Evolutionary conservation across 2,888 invertebrate species (phyloP).

Genomic region (Eucera pruinosa): DNA sequence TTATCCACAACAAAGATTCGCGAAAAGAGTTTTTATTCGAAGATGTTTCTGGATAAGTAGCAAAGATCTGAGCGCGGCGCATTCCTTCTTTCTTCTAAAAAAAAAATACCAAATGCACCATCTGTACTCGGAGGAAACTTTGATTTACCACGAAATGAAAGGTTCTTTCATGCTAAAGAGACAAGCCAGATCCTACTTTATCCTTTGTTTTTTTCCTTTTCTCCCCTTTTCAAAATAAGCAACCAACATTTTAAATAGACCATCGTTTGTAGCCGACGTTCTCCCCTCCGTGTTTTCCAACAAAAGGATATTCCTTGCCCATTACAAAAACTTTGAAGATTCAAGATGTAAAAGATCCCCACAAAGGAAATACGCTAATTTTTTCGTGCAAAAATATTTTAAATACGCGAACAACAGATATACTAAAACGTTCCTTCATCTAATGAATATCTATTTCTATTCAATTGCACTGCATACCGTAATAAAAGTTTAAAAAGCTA

Average conservation of each 20-base stretch:
- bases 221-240: constrained; percentile 31
- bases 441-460: too few species aligned
- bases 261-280: constrained; percentile 21
- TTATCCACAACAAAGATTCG: constrained; percentile 36
- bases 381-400: too few species aligned
- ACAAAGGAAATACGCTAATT: background rate
- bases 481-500: too few species aligned
- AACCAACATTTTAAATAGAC: constrained; percentile 44
- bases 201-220: constrained; percentile 28
- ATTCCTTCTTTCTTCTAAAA: constrained; percentile 39
- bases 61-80: constrained; percentile 38
- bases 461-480: too few species aligned
- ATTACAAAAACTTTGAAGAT: constrained; percentile 13
- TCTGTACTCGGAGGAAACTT: constrained; percentile 40
- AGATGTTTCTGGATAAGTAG: constrained; percentile 40
- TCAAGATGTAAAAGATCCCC: background rate
- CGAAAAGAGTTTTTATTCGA: constrained; percentile 43
- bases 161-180: constrained; percentile 44
- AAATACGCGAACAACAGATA: too few species aligned
- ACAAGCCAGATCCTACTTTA: constrained; percentile 38
- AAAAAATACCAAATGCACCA: constrained; percentile 47
- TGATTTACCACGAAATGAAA: constrained; percentile 55
- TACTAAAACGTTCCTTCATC: too few species aligned
- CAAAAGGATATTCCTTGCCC: constrained; percentile 5
- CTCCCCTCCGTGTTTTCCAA: background rate